Base-by-base conservation (phyloP, 35 echinoderm and acorn worm genomes). In the Eucidaris tribuloides region DNA sequence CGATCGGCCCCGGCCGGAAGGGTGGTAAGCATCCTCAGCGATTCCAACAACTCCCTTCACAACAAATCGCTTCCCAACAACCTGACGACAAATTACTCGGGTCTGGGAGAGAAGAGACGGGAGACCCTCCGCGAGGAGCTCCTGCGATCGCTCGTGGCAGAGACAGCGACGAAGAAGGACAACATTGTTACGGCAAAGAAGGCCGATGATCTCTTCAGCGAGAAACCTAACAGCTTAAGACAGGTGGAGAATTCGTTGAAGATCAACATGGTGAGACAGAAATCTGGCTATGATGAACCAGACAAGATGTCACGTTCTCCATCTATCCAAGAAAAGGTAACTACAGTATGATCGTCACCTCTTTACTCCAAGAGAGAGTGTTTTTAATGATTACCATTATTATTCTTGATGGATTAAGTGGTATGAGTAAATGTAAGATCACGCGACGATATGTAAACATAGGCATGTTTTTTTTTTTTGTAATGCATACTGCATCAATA, bases 121-220 rank as follows among this genome's bases (percentile, higher is more conserved):
- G 82, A 65, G 43, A 84, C 59, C 18, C 61, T 84, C 30, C 82
- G 82, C 27, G 64, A 84, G 63, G 82, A 84, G 15, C 42, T 84
- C 15, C 45, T 84, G 14, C 62, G 82, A 30, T 84, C 82, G 3
- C 33, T 84, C 29, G 44, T 62, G 42, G 64, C 45, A 7, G 82
- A 65, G 23, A 84, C 9, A 18, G 18, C 82, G 0, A 76, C 36
- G 29, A 84, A 70, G 40, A 65, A 44, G 80, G 40, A 66, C 34
- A 43, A n/a, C 11, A 17, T 39, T 1, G 43, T 39, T 14, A 15
- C 36, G 2, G 25, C 40, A 1, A 20, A 33, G 7, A 72, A 72
- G 40, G 3, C 13, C 33, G 36, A 25, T 28, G 55, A 58, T 58
- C 5, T 58, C 5, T 19, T 19, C 20, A 39, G 66, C 23, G 66